Evolutionary conservation across 2,888 invertebrate genomes (phyloP), one percentile per base, ranked within the genome.

Genomic region (Helicoverpa assulta): DNA sequence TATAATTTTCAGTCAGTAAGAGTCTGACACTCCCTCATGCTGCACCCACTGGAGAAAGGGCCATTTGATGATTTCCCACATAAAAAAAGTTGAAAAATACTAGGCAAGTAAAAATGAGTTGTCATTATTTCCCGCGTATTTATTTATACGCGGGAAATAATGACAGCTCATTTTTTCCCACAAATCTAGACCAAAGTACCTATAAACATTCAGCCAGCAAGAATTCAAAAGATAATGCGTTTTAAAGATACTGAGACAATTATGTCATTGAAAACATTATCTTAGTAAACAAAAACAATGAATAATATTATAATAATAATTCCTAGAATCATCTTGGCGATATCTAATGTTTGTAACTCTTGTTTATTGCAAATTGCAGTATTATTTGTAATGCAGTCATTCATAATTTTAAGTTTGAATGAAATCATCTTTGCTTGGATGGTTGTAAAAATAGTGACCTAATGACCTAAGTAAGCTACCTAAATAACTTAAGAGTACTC

Each of bases 301-400:
- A 73, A 57, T 80, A 68, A 26, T 26, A 26, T 26, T 26, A 71
- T 47, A 56, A 57, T n/a, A 55, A 66, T 74, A 7, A 55, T 82
- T 82, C 82, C 43, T 57, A 58, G 82, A 82, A 77, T 55, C 67
- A 67, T 72, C 77, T 80, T 67, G 21, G 26, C 16, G 56, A 77
- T 81, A 81, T 82, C 82, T 61, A 69, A 18, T 18, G 52, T 67
- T 76, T 56, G 60, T 68, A 62, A 52, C 54, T 54, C 56, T 67
- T 70, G 69, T 80, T 40, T 80, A 71, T 63, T 63, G 54, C 43
- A 54, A 60, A 66, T 26, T 74, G 67, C 71, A 64, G 56, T 65
- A 67, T 55, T 63, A 56, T 52, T 40, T 50, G 50, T 16, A 10
- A 77, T 70, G 43, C 50, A 58, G 75, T 78, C 67, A 78, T 75